phyloP scores from a whole-genome alignment of 2,797 vertebrate genomes.

The Gouania willdenowi region DNA sequence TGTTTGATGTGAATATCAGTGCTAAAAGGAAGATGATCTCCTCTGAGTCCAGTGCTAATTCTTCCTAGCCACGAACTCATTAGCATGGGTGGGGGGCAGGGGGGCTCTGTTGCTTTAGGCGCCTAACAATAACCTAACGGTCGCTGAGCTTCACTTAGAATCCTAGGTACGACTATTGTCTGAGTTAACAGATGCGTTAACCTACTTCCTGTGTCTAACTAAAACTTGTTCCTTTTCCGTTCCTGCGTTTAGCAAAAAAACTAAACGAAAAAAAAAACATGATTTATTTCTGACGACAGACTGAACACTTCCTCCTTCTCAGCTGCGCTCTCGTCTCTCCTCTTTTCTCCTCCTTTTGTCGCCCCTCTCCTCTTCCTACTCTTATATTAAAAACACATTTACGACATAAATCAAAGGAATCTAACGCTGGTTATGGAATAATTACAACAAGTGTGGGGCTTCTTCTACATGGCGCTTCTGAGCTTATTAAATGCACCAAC shows the following conservation, averaged over 20 bases:
- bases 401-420: conserved; percentile 75
- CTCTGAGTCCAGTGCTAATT: conserved; percentile 82
- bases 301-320: conserved; percentile 34
- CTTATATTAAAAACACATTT: conserved; percentile 66
- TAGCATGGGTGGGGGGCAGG: conserved; percentile 87
- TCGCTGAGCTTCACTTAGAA: conserved; percentile 76
- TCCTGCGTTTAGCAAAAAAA: conserved; percentile 18
- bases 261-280: conserved; percentile 45
- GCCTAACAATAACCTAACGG: conserved; percentile 83
- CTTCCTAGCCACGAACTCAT: conserved; percentile 89
- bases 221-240: conserved; percentile 1
- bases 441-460: conserved; percentile 81
- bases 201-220: conserved; percentile 74
- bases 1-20: conserved; percentile 60
- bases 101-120: conserved; percentile 89
- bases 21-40: conserved; percentile 87
- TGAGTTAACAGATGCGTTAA: conserved; percentile 68
- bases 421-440: conserved; percentile 80
- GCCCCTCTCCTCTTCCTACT: conserved; percentile 11
- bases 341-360: conserved; percentile 16
- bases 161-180: conserved; percentile 66
- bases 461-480: conserved; percentile 81
- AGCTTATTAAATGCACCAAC: conserved; percentile 91
- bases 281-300: conserved; percentile 64
- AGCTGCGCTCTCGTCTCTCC: conserved; percentile 11